Evolutionary conservation across 2,888 invertebrate species (phyloP), one percentile per base, ranked within the genome.

Genomic region (Hypomecis atomaria): DNA sequence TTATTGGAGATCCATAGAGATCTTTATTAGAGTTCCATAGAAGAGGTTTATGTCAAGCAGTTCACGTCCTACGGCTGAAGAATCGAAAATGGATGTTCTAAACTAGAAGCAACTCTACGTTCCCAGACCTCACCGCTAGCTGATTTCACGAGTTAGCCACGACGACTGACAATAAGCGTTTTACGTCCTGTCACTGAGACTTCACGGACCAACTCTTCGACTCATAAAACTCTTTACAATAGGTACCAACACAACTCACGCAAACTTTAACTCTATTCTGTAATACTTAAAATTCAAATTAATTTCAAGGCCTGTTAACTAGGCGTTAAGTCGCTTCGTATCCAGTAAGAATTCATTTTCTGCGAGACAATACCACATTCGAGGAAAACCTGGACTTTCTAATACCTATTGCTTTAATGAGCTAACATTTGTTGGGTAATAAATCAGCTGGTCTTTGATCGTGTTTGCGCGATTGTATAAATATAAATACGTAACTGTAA

Each of bases 81-180:
- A n/a, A n/a, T n/a, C n/a, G n/a, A n/a, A n/a, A n/a, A 6, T 33
- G 34, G 8, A 40, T 47, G 9, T 42, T 55, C 43, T 48, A 33
- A 34, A 52, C 33, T 37, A 44, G 37, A 57, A 34, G 50, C 47
- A 47, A 65, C 64, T 62, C 66, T 52, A 50, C 49, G 55, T 57
- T 23, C 49, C 42, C 62, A 59, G 87, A 87, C 88, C 90, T 82
- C 86, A 87, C 86, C 74, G 84, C 84, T 79, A 78, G 89, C 71
- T 77, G 85, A 92, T 92, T 92, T 92, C 88, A 89, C 90, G 87
- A 79, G 82, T 92, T 91, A 88, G 91, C 81, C 81, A 91, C 90
- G 90, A 80, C 75, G 81, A 89, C 90, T 90, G 92, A 91, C 91
- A 92, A 91, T 90, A 87, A 85, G 77, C 76, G 77, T 81, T 87